phyloP scores from a whole-genome alignment of 2,888 invertebrate species.

The Leptopterna dolabrata region DNA sequence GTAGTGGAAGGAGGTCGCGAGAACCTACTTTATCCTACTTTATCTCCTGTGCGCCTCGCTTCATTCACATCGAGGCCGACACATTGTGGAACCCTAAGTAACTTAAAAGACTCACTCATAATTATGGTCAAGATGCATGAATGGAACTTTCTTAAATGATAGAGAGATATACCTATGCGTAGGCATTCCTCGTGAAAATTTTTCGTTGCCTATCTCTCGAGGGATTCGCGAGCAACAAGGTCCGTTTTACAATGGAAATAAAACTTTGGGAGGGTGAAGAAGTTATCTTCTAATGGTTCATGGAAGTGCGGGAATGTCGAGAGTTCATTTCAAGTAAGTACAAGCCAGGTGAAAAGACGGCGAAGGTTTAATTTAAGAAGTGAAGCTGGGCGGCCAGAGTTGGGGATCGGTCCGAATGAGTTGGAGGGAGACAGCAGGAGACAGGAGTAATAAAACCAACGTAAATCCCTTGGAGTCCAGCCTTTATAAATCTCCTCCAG shows the following conservation, averaged over 20 bases:
- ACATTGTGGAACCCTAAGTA: too few species aligned
- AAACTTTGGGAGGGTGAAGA: background rate
- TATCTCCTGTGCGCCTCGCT: too few species aligned
- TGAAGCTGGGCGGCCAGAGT: background rate
- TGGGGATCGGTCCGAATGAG: background rate
- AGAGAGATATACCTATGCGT: too few species aligned
- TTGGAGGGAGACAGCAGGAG: background rate
- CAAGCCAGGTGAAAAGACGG: background rate
- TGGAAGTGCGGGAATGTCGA: background rate
- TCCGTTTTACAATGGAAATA: background rate
- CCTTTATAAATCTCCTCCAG: slow-evolving; percentile 14
- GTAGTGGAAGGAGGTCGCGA: too few species aligned
- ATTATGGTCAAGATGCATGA: too few species aligned
- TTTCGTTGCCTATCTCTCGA: too few species aligned
- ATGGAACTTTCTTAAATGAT: too few species aligned
- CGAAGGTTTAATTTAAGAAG: background rate
- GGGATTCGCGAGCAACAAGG: background rate
- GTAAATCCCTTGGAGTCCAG: slow-evolving; percentile 19
- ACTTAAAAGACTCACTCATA: too few species aligned
- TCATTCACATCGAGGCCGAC: too few species aligned
- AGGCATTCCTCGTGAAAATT: too few species aligned
- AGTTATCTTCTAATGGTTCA: background rate
- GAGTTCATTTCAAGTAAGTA: background rate
- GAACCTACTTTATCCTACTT: too few species aligned
- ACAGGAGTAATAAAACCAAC: slow-evolving; percentile 9